Evolutionary conservation across 2,888 invertebrate genomes (phyloP).

Genomic region (Hypercompe scribonia): DNA sequence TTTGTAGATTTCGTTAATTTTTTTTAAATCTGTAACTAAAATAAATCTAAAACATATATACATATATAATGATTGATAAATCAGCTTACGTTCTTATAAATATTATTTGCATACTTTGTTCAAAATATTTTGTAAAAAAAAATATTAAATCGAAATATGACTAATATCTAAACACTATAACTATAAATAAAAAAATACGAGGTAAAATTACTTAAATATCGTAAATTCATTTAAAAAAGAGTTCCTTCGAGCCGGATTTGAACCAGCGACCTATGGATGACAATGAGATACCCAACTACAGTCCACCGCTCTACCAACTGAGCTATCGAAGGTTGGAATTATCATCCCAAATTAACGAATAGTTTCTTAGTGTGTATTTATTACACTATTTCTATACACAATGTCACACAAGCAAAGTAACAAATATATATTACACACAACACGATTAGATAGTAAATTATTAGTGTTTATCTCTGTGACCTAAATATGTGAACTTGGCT

Average conservation of each 20-base stretch:
- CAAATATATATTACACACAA: conserved; percentile 2
- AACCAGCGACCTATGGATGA: conserved; percentile 87
- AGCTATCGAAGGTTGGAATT: conserved; percentile 82
- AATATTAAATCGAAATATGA: neutral
- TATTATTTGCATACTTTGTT: too few relatives aligned
- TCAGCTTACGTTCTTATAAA: too few relatives aligned
- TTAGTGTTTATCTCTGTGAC: conserved; percentile 35
- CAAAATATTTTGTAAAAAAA: too few relatives aligned
- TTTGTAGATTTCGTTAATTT: too few relatives aligned
- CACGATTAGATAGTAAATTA: conserved; percentile 27
- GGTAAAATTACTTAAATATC: neutral
- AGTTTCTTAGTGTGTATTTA: neutral
- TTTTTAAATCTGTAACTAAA: too few relatives aligned
- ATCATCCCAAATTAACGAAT: conserved; percentile 43
- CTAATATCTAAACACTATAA: neutral
- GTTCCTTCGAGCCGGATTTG: conserved; percentile 87
- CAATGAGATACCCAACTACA: conserved; percentile 72
- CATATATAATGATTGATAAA: too few relatives aligned
- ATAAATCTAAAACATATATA: too few relatives aligned
- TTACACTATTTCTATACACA: neutral
- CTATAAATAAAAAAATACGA: neutral
- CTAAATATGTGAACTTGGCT: conserved; percentile 41
- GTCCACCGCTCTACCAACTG: conserved; percentile 88
- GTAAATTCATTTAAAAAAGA: conserved; percentile 25
- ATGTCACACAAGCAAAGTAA: neutral